Percentiles rank a stretch among this genome's conserved stretches.
Evolutionary conservation across 2,797 vertebrate genomes (phyloP).

Genomic region (Nothura maculosa): DNA sequence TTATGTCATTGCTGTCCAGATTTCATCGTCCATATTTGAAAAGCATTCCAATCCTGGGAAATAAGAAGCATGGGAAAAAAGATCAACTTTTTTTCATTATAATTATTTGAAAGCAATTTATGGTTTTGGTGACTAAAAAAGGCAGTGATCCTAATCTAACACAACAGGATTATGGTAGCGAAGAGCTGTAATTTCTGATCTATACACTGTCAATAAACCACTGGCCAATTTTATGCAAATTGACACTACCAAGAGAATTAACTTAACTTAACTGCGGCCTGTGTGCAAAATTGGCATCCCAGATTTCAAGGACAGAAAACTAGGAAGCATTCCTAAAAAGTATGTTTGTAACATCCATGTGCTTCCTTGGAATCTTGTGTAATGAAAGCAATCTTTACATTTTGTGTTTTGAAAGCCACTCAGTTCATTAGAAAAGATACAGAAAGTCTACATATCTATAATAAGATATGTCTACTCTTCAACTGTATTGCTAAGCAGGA

Average conservation of each 20-base stretch:
- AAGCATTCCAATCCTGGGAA: not conserved
- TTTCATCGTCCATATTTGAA: not conserved
- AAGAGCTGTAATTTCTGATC: slow-evolving; percentile 12
- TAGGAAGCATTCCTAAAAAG: not conserved
- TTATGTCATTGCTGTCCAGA: slow-evolving; percentile 30
- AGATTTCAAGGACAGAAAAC: not conserved
- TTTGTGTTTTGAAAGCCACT: not conserved
- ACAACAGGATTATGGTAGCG: not conserved
- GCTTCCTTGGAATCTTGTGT: not conserved
- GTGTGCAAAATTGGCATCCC: not conserved
- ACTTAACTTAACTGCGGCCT: not conserved
- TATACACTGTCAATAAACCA: not conserved
- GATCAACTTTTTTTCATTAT: not conserved
- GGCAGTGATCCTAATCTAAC: not conserved
- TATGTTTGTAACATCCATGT: not conserved
- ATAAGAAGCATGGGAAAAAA: not conserved
- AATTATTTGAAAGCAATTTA: not conserved
- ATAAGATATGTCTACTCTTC: not conserved
- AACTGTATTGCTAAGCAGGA: not conserved
- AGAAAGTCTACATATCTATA: not conserved
- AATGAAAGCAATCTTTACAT: not conserved
- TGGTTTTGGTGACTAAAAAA: slow-evolving; percentile 4
- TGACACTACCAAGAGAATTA: not conserved
- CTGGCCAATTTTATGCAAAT: not conserved
- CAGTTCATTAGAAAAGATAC: not conserved